A percentile compares a stretch with the other conserved stretches of the same genome.
These are phyloP conservation scores for Eudasyphora cyanicolor DNA, from an alignment of 2,888 invertebrate genomes.

Conservation along the genomic window DNA sequence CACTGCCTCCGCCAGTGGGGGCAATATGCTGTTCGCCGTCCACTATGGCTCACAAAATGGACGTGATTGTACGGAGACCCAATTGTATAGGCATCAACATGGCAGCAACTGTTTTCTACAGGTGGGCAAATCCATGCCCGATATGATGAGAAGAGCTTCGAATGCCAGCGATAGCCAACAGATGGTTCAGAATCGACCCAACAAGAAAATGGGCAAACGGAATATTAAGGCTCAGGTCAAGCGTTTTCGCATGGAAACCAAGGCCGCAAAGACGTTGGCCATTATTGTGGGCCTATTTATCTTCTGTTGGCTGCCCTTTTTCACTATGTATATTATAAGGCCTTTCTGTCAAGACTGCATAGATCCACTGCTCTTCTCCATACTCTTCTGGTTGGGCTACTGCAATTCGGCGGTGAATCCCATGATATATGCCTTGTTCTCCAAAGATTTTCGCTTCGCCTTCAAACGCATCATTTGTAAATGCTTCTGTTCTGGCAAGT, in stretches of 20 bases:
- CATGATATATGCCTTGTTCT: constrained; percentile 95
- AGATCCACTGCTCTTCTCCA: constrained; percentile 90
- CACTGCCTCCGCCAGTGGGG: constrained; percentile 79
- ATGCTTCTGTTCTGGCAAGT: constrained; percentile 85
- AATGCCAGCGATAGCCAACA: constrained; percentile 70
- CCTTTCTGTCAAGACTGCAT: constrained; percentile 94
- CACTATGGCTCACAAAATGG: constrained; percentile 86
- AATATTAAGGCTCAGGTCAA: constrained; percentile 96
- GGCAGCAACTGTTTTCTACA: constrained; percentile 82
- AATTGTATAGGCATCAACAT: constrained; percentile 77
- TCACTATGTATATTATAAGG: constrained; percentile 94
- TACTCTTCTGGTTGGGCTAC: constrained; percentile 98
- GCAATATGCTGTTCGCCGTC: constrained; percentile 81
- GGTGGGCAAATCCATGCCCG: constrained; percentile 80
- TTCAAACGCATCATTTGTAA: constrained; percentile 95
- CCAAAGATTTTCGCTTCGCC: constrained; percentile 96
- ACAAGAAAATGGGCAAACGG: constrained; percentile 90
- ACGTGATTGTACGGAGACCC: constrained; percentile 82
- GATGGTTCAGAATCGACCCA: constrained; percentile 79
- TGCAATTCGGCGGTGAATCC: constrained; percentile 98
- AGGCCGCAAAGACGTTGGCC: constrained; percentile 97
- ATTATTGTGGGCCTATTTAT: constrained; percentile 99
- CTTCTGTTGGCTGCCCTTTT: constrained; percentile 98
- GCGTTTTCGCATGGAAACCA: constrained; percentile 96
- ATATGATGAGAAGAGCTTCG: constrained; percentile 78